phyloP scores from a whole-genome alignment of 2,888 invertebrate species.

The Cephalotes varians region DNA sequence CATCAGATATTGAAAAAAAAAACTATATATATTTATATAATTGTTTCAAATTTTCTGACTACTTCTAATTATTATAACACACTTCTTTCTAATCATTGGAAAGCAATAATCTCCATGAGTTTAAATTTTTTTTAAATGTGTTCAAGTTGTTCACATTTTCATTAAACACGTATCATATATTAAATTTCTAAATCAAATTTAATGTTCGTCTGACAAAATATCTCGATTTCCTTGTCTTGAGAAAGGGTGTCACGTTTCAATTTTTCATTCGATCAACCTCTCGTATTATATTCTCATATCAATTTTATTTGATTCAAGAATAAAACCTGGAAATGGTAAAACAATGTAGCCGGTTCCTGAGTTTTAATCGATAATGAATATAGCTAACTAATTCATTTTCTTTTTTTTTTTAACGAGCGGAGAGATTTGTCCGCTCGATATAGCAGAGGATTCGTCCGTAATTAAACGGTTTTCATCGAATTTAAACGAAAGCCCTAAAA shows the following conservation, averaged over 20 bases:
- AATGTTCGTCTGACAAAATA: neutral
- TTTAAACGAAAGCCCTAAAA: neutral
- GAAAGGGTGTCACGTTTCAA: no score
- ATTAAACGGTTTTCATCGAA: slow-evolving; percentile 29
- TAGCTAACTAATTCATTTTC: neutral
- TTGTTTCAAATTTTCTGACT: neutral
- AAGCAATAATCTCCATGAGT: neutral
- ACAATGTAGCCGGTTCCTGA: neutral
- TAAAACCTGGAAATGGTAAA: neutral
- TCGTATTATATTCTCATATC: slow-evolving; percentile 3
- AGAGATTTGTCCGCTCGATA: neutral
- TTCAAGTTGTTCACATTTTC: neutral
- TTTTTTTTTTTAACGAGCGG: slow-evolving; percentile 11
- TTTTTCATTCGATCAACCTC: neutral
- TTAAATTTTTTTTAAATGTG: neutral
- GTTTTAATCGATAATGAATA: neutral
- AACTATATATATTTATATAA: no score
- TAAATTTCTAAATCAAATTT: neutral
- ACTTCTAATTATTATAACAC: neutral
- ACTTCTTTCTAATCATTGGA: neutral
- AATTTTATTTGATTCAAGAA: neutral
- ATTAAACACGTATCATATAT: neutral
- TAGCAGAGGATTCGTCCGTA: slow-evolving; percentile 16
- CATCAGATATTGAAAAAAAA: no score
- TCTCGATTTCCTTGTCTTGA: neutral